phyloP scores from a whole-genome alignment of 2,113 vertebrate genomes.

The Cardinalis cardinalis region DNA sequence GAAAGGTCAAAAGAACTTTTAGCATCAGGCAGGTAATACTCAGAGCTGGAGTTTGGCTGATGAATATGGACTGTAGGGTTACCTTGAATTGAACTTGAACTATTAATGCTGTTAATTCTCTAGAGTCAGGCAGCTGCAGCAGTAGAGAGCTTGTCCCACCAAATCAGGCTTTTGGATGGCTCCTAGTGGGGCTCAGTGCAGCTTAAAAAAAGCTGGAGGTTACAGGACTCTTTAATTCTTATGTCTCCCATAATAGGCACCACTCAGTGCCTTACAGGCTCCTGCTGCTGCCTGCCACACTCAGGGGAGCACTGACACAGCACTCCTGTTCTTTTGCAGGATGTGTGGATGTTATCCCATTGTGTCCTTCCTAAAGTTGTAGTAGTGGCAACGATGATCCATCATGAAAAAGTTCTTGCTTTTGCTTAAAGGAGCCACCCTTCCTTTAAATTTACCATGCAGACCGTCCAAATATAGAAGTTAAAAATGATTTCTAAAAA shows the following conservation, averaged over 20 bases:
- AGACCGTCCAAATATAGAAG: neutral
- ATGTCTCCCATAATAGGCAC: neutral
- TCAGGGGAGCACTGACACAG: neutral
- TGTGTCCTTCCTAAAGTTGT: neutral
- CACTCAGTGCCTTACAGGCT: neutral
- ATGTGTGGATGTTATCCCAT: neutral
- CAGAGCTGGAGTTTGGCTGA: neutral
- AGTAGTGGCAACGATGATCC: neutral
- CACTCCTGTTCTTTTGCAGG: neutral
- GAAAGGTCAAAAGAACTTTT: neutral
- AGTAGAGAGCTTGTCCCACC: neutral
- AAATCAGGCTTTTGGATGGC: neutral
- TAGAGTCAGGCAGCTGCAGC: neutral
- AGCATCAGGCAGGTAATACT: neutral
- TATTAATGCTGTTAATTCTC: neutral
- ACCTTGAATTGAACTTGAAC: neutral
- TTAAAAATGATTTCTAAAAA: neutral
- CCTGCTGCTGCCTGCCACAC: neutral
- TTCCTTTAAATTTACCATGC: neutral
- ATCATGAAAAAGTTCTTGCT: neutral
- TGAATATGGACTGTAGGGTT: neutral
- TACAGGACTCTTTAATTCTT: neutral
- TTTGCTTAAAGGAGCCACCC: neutral
- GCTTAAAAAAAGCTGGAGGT: neutral
- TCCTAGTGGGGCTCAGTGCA: neutral